Conservation (phyloP, 2,113 vertebrate species). For the Notarius quadriscutis region DNA sequence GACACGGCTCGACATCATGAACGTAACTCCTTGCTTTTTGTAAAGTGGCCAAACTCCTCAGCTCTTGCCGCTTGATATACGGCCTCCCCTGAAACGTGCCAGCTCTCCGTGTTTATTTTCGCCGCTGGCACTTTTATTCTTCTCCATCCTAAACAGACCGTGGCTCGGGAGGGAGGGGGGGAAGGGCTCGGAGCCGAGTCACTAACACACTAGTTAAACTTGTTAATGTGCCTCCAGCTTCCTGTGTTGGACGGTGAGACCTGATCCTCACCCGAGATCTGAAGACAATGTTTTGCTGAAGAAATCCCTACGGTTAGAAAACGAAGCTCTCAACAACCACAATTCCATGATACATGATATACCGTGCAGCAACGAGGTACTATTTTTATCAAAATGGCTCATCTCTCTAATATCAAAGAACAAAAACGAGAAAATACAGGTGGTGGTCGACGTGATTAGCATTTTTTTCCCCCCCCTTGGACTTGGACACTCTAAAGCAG, state of each 20-base stretch:
- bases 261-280: slow-evolving; percentile 22
- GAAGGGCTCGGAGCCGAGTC: slow-evolving; percentile 58
- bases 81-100: slow-evolving; percentile 69
- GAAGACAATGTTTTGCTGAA: background rate
- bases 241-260: slow-evolving; percentile 54
- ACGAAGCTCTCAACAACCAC: background rate
- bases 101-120: slow-evolving; percentile 57
- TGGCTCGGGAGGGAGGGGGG: slow-evolving; percentile 54
- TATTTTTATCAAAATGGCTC: background rate
- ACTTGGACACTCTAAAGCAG: background rate
- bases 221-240: slow-evolving; percentile 62
- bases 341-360: background rate
- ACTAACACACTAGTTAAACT: slow-evolving; percentile 65
- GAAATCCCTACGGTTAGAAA: background rate
- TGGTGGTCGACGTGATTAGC: background rate
- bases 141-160: slow-evolving; percentile 63
- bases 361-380: background rate
- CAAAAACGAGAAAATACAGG: background rate
- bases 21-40: slow-evolving; percentile 70
- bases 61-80: slow-evolving; percentile 66
- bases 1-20: slow-evolving; percentile 69
- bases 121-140: slow-evolving; percentile 68
- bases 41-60: slow-evolving; percentile 66
- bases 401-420: background rate
- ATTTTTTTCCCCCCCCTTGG: background rate